These are phyloP conservation scores for Torymus auratus DNA, from an alignment of 2,888 invertebrate species.

Conservation along the genomic window DNA sequence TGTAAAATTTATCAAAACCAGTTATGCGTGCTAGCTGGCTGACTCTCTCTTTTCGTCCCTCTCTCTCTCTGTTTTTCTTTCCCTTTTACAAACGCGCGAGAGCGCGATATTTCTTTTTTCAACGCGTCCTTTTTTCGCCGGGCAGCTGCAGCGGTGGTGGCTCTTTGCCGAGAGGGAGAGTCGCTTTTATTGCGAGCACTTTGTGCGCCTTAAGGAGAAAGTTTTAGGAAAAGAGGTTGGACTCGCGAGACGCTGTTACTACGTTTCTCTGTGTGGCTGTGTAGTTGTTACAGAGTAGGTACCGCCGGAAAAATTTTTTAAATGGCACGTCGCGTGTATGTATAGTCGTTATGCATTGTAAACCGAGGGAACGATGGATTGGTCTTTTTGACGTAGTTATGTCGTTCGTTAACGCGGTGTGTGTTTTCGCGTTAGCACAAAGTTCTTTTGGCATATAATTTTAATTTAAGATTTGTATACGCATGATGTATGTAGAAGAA, in stretches of 20 bases:
- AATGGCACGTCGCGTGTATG: no score
- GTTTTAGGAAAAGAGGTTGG: conserved; percentile 17
- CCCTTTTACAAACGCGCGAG: conserved; percentile 1
- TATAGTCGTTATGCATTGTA: no score
- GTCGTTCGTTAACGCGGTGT: no score
- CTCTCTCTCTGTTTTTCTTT: not conserved
- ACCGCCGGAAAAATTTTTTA: no score
- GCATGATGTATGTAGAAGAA: no score
- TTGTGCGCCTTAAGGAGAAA: conserved; percentile 45
- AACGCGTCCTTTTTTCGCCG: not conserved
- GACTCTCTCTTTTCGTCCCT: not conserved
- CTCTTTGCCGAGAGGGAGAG: not conserved
- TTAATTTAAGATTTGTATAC: no score
- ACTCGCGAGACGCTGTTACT: not conserved
- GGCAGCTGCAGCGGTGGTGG: not conserved
- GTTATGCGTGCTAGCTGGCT: conserved; percentile 19
- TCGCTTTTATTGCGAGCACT: conserved; percentile 33
- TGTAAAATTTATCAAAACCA: conserved; percentile 50
- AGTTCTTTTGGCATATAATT: no score
- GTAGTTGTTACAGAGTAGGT: no score
- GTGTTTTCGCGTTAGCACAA: no score
- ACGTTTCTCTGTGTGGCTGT: no score
- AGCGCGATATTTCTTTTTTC: conserved; percentile 3
- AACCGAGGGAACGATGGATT: no score
- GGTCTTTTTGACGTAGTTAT: no score